Base-by-base conservation (phyloP, 1,140 invertebrate species). In the Phthorimaea operculella region DNA sequence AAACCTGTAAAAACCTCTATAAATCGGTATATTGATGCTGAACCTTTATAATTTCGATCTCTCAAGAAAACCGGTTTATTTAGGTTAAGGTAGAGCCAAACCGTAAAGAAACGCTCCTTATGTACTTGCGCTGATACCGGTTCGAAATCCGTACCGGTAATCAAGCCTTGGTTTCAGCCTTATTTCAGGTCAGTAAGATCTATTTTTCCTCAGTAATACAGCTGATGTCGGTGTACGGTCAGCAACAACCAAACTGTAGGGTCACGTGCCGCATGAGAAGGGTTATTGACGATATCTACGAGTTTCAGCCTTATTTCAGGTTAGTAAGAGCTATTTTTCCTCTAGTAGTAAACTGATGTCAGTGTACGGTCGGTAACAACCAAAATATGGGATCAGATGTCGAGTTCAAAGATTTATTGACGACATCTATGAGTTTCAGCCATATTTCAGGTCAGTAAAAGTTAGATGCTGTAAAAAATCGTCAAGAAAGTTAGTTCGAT, bases 301-400 rank as follows among this genome's bases (percentile, higher is more conserved):
- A 81, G 51, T 83, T 84, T 54, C 63, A 84, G 63, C 81, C 79
- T 18, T 83, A 84, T 72, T 67, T 72, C 57, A 75, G 73, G 79
- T 83, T 5, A 47, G 52, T 60, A 45, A 45, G n/a, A n/a, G n/a
- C n/a, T n/a, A n/a, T n/a, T 16, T 39, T 51, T 16, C 33, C 34
- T 33, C 64, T n/a, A 79, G 75, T 72, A 44, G 58, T 72, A 48
- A 84, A 65, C 63, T 84, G 59, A 68, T 84, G 49, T 59, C 66
- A 1, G 78, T 84, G 36, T 84, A 84, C 57, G 64, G 70, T 3
- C 69, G 61, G 4, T 74, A 81, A 58, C 57, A 72, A 14, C 54
- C 67, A 12, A 45, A 44, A 48, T 83, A 79, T 54, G 71, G 78
- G 33, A 45, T 83, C 54, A 64, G 70, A 58, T 84, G 81, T 56